These are phyloP conservation scores for Macrochelys suwanniensis DNA, from an alignment of 2,797 vertebrate genomes.

Conservation along the genomic window DNA sequence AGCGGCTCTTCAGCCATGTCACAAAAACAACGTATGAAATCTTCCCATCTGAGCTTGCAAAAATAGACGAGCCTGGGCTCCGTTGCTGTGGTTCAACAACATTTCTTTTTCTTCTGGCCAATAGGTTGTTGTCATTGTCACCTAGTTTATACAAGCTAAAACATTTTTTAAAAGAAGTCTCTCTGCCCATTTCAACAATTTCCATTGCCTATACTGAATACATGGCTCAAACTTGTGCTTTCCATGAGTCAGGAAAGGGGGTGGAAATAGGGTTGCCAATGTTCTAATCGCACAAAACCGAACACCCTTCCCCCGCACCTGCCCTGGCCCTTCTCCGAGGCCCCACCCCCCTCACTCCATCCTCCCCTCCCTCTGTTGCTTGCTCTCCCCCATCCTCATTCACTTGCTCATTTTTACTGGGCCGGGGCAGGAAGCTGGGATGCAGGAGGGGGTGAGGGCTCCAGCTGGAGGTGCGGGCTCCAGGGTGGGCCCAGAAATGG, in stretches of 20 bases:
- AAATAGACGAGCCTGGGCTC: not conserved
- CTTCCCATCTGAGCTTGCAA: not conserved
- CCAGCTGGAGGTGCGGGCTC: too few species aligned
- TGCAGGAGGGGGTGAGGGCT: too few species aligned
- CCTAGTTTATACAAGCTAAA: not conserved
- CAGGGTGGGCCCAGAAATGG: too few species aligned
- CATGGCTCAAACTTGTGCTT: not conserved
- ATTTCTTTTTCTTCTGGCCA: not conserved
- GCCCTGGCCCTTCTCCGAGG: too few species aligned
- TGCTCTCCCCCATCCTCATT: too few species aligned
- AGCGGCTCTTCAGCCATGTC: not conserved
- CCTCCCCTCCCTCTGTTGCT: too few species aligned
- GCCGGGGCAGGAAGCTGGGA: too few species aligned
- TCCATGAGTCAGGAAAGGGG: not conserved
- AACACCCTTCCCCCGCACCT: too few species aligned
- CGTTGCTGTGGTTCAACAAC: not conserved
- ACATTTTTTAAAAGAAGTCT: not conserved
- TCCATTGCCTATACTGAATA: not conserved
- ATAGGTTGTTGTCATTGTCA: not conserved
- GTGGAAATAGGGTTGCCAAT: too few species aligned
- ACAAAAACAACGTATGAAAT: not conserved
- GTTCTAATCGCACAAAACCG: too few species aligned
- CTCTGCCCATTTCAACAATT: not conserved
- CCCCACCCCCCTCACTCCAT: too few species aligned
- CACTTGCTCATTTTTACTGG: too few species aligned